Conservation (phyloP, 2,888 invertebrate species). For the Spicauda simplicius region DNA sequence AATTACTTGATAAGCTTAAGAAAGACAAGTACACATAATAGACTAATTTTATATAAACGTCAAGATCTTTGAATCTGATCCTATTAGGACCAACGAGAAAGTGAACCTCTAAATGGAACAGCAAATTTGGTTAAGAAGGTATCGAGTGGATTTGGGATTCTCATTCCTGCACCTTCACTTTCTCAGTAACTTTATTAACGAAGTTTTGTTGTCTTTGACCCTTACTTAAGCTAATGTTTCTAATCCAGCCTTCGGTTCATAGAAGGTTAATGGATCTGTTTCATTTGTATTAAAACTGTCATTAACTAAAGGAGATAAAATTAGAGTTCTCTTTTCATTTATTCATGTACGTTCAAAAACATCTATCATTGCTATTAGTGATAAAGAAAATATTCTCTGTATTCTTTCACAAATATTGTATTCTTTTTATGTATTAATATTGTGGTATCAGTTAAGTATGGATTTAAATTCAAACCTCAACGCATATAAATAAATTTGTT, state of each 20-base stretch:
- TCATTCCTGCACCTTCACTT: slow-evolving; percentile 25
- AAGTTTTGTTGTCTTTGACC: slow-evolving; percentile 43
- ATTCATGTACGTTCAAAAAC: too few species aligned
- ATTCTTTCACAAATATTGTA: too few species aligned
- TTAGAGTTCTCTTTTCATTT: too few species aligned
- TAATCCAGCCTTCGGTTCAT: slow-evolving; percentile 17
- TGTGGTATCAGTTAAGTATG: too few species aligned
- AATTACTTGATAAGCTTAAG: slow-evolving; percentile 16
- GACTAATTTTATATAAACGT: slow-evolving; percentile 7
- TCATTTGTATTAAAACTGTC: slow-evolving; percentile 2
- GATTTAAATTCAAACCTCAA: too few species aligned
- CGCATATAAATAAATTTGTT: too few species aligned
- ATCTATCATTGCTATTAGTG: too few species aligned
- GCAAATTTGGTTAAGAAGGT: slow-evolving; percentile 58
- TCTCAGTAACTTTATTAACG: slow-evolving; percentile 60
- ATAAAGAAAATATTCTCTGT: too few species aligned
- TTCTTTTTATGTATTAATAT: too few species aligned
- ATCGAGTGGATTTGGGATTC: slow-evolving; percentile 52
- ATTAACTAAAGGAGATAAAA: neutral
- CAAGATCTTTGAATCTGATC: slow-evolving; percentile 30
- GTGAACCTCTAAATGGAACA: slow-evolving; percentile 42
- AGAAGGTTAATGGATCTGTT: slow-evolving; percentile 7
- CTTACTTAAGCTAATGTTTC: slow-evolving; percentile 24
- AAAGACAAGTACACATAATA: slow-evolving; percentile 1
- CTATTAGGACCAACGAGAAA: slow-evolving; percentile 45